Conservation (phyloP, 2,888 invertebrate genomes). For the Capitulum mitella region DNA sequence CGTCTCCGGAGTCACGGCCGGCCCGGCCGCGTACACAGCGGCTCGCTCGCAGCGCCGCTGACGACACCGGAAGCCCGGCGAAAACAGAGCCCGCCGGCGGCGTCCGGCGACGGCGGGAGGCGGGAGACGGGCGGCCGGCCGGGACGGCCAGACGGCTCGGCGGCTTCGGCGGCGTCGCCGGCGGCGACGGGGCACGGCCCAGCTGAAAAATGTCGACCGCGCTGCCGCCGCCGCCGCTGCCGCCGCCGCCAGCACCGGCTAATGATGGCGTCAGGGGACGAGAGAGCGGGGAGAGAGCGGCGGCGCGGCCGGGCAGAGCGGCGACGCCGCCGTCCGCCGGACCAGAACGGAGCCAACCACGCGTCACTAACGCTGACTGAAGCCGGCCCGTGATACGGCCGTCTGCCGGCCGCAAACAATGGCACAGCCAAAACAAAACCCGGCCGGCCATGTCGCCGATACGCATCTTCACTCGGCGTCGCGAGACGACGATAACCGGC, state of each 20-base stretch:
- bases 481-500: no score
- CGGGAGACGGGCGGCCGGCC: no score
- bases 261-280: background rate
- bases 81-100: background rate
- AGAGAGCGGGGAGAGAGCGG: background rate
- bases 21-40: no score
- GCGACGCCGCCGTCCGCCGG: background rate
- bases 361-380: background rate
- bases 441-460: background rate
- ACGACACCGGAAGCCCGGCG: background rate
- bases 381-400: background rate
- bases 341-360: slow-evolving; percentile 6
- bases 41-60: background rate
- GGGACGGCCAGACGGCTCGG: no score
- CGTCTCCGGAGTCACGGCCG: background rate
- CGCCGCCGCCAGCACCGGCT: background rate
- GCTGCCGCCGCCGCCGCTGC: background rate
- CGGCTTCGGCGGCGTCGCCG: background rate
- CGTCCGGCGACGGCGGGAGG: background rate
- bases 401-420: background rate
- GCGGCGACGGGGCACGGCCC: background rate
- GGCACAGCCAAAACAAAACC: background rate
- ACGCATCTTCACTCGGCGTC: background rate
- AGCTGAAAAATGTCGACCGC: no score
- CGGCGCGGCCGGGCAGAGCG: background rate